Evolutionary conservation across 1,140 invertebrate species (phyloP).

Genomic region (Uloborus diversus): DNA sequence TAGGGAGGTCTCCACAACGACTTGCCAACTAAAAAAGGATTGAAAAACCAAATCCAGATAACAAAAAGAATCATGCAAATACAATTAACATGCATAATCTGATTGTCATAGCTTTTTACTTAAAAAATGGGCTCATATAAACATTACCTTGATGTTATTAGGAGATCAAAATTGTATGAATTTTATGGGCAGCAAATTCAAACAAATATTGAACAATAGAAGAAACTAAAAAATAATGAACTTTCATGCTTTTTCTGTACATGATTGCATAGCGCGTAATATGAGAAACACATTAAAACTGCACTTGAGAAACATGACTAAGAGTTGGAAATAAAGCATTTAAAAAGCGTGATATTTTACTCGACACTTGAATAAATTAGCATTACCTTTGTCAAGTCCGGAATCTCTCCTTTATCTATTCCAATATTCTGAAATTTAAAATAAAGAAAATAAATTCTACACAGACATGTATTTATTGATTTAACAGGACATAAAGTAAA

Average conservation of each 20-base stretch:
- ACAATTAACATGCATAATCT: not conserved
- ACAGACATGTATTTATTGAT: not conserved
- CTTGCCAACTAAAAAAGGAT: conserved; percentile 35
- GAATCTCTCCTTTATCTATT: conserved; percentile 99
- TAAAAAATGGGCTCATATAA: too few relatives aligned
- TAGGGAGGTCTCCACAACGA: conserved; percentile 50
- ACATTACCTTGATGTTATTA: too few relatives aligned
- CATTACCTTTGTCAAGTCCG: conserved; percentile 91
- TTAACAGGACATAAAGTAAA: not conserved
- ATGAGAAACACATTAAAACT: too few relatives aligned
- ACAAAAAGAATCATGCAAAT: not conserved
- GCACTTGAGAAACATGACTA: too few relatives aligned
- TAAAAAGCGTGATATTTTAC: too few relatives aligned
- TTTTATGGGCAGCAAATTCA: too few relatives aligned
- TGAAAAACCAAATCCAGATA: not conserved
- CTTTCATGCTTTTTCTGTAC: not conserved
- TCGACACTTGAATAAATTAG: too few relatives aligned
- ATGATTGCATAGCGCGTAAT: too few relatives aligned
- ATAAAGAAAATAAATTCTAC: not conserved
- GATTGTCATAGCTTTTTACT: too few relatives aligned
- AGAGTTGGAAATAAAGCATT: too few relatives aligned
- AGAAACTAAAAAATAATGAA: not conserved
- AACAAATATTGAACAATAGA: too few relatives aligned
- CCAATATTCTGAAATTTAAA: conserved; percentile 93
- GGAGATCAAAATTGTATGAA: too few relatives aligned